Percentiles rank a stretch among this genome's conserved stretches.
Evolutionary conservation across 2,113 vertebrate genomes (phyloP).

Genomic region (Sylvietta virens): DNA sequence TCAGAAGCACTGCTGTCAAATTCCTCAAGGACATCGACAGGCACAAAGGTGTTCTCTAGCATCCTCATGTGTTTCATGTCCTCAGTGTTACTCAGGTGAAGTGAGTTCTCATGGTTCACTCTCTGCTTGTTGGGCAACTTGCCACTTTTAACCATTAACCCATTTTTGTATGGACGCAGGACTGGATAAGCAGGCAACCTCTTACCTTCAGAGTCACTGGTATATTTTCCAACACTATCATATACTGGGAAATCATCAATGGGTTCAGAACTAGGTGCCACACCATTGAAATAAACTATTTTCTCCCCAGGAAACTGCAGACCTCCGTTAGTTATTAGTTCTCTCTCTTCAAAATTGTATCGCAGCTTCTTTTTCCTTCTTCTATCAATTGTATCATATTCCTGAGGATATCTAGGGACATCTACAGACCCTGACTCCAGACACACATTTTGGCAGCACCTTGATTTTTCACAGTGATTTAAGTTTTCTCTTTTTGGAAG

Average conservation of each 20-base stretch:
- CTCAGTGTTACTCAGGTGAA: conserved; percentile 60
- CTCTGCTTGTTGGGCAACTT: conserved; percentile 70
- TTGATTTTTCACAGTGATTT: conserved; percentile 41
- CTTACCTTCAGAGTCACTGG: not conserved
- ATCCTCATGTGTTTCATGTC: conserved; percentile 4
- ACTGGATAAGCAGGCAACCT: conserved; percentile 6
- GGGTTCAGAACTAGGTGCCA: not conserved
- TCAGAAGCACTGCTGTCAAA: conserved; percentile 85
- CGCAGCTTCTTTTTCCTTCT: conserved; percentile 78
- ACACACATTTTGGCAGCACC: conserved; percentile 33
- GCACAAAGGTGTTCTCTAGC: conserved; percentile 27
- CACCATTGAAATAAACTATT: not conserved
- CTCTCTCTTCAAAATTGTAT: conserved; percentile 49
- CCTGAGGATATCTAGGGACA: conserved; percentile 77
- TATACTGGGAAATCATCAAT: not conserved
- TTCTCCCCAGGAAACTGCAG: not conserved
- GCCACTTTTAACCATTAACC: conserved; percentile 85
- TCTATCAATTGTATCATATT: conserved; percentile 85
- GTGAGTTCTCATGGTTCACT: conserved; percentile 38
- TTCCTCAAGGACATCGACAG: conserved; percentile 66
- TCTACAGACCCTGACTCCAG: conserved; percentile 44
- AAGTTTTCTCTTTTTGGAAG: conserved; percentile 25
- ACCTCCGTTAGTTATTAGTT: not conserved
- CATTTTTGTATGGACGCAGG: conserved; percentile 81
- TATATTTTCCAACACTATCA: not conserved